These are phyloP conservation scores for Drosophila malerkotliana DNA, from an alignment of 1,140 invertebrate species.

Conservation along the genomic window DNA sequence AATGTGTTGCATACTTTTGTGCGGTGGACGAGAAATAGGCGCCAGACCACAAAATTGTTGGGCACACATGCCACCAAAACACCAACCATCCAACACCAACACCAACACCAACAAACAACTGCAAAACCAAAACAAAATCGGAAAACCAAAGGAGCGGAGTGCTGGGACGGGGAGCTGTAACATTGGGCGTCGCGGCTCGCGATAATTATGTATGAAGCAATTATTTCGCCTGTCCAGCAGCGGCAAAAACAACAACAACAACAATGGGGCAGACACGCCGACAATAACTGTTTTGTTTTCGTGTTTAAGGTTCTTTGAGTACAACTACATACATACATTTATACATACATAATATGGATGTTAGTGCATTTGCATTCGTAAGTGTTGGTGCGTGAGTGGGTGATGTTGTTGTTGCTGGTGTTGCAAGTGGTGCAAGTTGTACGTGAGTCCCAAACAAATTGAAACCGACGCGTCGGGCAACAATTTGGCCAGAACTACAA, in stretches of 20 bases:
- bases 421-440: neutral
- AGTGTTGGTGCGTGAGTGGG: slow-evolving; percentile 15
- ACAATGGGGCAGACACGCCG: slow-evolving; percentile 26
- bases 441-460: slow-evolving; percentile 71
- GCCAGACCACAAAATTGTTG: slow-evolving; percentile 63
- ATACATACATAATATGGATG: slow-evolving; percentile 17
- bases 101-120: slow-evolving; percentile 38
- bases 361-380: slow-evolving; percentile 20
- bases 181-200: slow-evolving; percentile 27
- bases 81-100: slow-evolving; percentile 24
- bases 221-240: slow-evolving; percentile 73
- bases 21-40: slow-evolving; percentile 52
- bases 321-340: slow-evolving; percentile 9
- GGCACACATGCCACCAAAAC: slow-evolving; percentile 27
- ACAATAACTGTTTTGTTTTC: slow-evolving; percentile 59
- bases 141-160: slow-evolving; percentile 3
- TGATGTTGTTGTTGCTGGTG: slow-evolving; percentile 9
- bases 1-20: slow-evolving; percentile 54
- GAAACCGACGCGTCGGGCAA: slow-evolving; percentile 62
- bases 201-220: slow-evolving; percentile 81
- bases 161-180: neutral
- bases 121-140: slow-evolving; percentile 33
- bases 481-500: slow-evolving; percentile 43
- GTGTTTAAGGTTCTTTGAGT: slow-evolving; percentile 53
- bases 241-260: slow-evolving; percentile 42